Evolutionary conservation across 2,797 vertebrate genomes (phyloP), one percentile per base, ranked within the genome.

Genomic region (Pseudochaenichthys georgianus): DNA sequence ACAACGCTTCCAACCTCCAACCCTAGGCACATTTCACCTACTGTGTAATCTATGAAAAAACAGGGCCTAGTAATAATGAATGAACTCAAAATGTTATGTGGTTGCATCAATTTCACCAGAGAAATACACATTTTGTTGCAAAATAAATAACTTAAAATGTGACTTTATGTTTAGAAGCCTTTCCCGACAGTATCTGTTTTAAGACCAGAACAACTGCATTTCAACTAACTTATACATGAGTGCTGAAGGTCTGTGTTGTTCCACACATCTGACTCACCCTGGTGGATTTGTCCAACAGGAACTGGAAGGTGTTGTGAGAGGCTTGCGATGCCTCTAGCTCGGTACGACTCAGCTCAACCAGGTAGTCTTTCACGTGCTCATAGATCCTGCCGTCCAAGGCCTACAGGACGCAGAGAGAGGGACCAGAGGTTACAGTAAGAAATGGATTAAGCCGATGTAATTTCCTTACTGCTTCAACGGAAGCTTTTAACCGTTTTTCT

Each of bases 331-430:
- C 95, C 89, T 99, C 98, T 74, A 99, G 95, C 74, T 99, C 98
- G 16, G 97, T 98, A 67, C 95, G 96, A 93, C 96, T 98, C 92
- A 99, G 96, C 48, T 96, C 95, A 88, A 98, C 96, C 91, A 99
- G 95, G 93, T 99, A 99, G 91, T 99, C 98, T 92, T 99, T 99
- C 51, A 98, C 96, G 51, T 99, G 98, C 83, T 98, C 97, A 23
- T 97, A 98, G 28, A 99, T 94, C 77, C 96, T 97, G 68, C 98
- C 98, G 77, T 99, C 98, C 68, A 99, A 95, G 81, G 95, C 96
- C 98, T 99, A 64, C 48, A 83, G 50, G 70, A 67, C 21, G 87
- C 70, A 78, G 19, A 70, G 41, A 55, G 23, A 63, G 48, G 62
- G 43, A 47, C n/a, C 34, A 45, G 13, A 13, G 62, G 53, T 74